Evolutionary conservation across 1,140 invertebrate species (phyloP), one percentile per base, ranked within the genome.

Genomic region (Potamilus streckersoni): DNA sequence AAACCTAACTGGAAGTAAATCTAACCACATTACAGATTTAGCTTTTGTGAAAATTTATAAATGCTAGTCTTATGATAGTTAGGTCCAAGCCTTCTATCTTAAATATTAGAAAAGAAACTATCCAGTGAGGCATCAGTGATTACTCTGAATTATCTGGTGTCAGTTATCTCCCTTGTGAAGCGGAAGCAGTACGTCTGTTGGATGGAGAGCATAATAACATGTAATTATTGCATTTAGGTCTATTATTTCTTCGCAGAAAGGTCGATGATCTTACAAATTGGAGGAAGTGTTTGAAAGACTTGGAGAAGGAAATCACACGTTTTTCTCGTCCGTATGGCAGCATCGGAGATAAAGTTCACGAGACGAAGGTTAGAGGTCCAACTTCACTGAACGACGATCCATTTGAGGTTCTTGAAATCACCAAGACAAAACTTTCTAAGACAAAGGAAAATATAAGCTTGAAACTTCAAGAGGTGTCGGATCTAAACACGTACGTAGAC

Each of bases 381-480:
- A 5, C 63, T 4, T 15, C 15, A 16, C 55, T 62, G 8, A 66
- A 77, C 1, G 60, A 58, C 1, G 75, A 77, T 38, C 58, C 70
- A 55, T 31, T 65, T 13, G 69, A 59, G 19, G 62, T 77, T 13
- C 4, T 64, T 15, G 38, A 64, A 14, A 17, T 23, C n/a, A 68
- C 70, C 64, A 77, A 73, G 63, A 61, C 59, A 63, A 77, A 77
- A 61, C 59, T 77, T 13, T 71, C 72, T 70, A 77, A 77, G 63
- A 77, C 75, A 19, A 77, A 69, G 69, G 75, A 77, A 19, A 77
- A 77, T 66, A 72, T 77, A 49, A 63, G 57, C 49, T 72, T 49
- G 0, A 72, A 61, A 27, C n/a, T 77, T n/a, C 71, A 71, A 55
- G 55, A 19, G n/a, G 23, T 23, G 27, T 13, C 49, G 15, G 74